Base-by-base conservation (phyloP, 2,113 vertebrate species). In the Rhinopomastus cyanomelas region DNA sequence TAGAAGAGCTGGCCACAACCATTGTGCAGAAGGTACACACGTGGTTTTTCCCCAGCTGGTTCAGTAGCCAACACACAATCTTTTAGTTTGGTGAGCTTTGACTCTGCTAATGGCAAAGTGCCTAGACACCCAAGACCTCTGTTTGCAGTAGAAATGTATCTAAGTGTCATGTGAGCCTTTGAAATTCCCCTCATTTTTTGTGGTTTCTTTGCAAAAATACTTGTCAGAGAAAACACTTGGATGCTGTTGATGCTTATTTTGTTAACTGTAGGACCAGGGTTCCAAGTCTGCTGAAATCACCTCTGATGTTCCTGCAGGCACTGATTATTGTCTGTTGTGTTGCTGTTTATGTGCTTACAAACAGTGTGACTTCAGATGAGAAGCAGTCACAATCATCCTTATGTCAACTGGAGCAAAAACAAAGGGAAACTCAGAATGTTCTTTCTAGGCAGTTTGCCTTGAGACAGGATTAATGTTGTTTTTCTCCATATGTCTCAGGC, bases 1-100 rank as follows among this genome's bases (percentile, higher is more conserved):
- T 99, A 72, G 99, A 99, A 95, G 99, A 99, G 91, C 98, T 99
- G 60, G 99, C 99, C 42, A 98, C 98, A 25, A 98, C 98, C 29
- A 99, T 99, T 18, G 98, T 99, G 82, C 99, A 99, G 91, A 99
- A 99, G 98, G 99, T 99, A 97, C 73, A 96, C 20, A 16, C 56
- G 18, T 5, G 5, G 65, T 89, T 74, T 77, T 32, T 3, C 57
- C 8, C 7, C 75, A 21, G 27, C 8, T 46, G 39, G 17, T 78
- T 91, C n/a, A 72, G 26, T 65, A 64, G 32, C n/a, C 23, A 39
- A 48, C 88, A 26, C 29, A 44, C 11, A 42, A 0, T 32, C 29
- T 17, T 75, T 60, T 44, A 42, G 8, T 49, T 37, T 49, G 7
- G 22, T 60, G 53, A 49, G 26, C 34, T 77, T 49, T 64, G n/a